Percentiles rank a stretch among this genome's conserved stretches.
Conservation (phyloP, 2,888 invertebrate genomes). For the Diarsia dahlii region DNA sequence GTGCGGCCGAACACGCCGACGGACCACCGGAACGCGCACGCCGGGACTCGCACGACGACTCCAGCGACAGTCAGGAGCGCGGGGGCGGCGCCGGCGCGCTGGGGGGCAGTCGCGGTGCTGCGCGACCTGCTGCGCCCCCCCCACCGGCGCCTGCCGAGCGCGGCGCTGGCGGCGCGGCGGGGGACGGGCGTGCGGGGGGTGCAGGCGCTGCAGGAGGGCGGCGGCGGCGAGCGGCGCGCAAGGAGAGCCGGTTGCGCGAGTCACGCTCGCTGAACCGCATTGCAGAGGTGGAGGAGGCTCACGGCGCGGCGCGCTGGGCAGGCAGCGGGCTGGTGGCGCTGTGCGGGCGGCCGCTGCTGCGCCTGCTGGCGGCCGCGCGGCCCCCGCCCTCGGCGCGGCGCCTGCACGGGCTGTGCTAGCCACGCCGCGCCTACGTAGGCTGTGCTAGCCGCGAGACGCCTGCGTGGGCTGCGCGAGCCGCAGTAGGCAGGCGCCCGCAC, state of each 20-base stretch:
- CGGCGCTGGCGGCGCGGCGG: conserved; percentile 70
- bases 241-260: conserved; percentile 92
- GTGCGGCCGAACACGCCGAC: conserved; percentile 92
- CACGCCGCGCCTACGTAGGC: conserved; percentile 29
- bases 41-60: conserved; percentile 96
- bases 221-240: conserved; percentile 83
- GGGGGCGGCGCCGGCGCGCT: conserved; percentile 91
- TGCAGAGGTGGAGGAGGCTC: conserved; percentile 95
- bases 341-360: conserved; percentile 86
- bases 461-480: conserved; percentile 85
- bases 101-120: conserved; percentile 63
- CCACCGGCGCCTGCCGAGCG: conserved; percentile 73
- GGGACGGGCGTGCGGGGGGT: conserved; percentile 69
- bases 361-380: conserved; percentile 89
- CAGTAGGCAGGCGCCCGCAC: conserved; percentile 75
- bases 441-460: conserved; percentile 74
- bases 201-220: conserved; percentile 72
- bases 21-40: conserved; percentile 92
- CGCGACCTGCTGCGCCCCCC: conserved; percentile 68
- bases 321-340: conserved; percentile 85
- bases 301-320: conserved; percentile 83
- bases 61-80: conserved; percentile 96
- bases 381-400: conserved; percentile 83
- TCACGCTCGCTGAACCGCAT: conserved; percentile 96
- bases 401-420: conserved; percentile 86